Base-by-base conservation (phyloP, 2,113 vertebrate species). In the Syngnathus floridae region DNA sequence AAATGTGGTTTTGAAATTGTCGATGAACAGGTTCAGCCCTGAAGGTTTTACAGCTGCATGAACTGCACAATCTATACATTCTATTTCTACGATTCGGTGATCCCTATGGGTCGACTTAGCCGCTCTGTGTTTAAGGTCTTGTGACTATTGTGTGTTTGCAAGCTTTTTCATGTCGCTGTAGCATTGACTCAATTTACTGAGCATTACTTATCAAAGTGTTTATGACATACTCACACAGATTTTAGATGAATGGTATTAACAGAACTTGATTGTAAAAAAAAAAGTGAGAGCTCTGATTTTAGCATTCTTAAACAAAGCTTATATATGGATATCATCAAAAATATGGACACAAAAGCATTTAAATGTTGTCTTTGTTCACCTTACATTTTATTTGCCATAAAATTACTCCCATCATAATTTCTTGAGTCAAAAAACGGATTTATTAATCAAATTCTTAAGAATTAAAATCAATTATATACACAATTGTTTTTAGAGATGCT, bases 131-230 rank as follows among this genome's bases (percentile, higher is more conserved):
- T 76, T 72, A 76, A 60, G 67, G 65, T 79, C 64, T 56, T 86
- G 63, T 71, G 60, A 38, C 77, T 76, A 4, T 71, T 80, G 66
- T 76, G 69, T 56, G 69, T 80, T 63, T 68, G 76, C 75, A 78
- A 74, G 69, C 75, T 81, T 78, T 79, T 84, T 71, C 62, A 77
- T 75, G 78, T 78, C 52, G 62, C 78, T 74, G 81, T 85, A 87
- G 82, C 83, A 82, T 82, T 52, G 16, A 75, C 78, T 80, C 41
- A 41, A 41, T 61, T 70, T 87, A 77, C 63, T 67, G 52, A 76
- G 76, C 60, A 5, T 82, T 78, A 79, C 88, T 87, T 87, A 82
- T 81, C 70, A 74, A 71, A 70, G 52, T 66, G 68, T 79, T 56
- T 75, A 71, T 74, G 46, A 69, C 79, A 79, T 72, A 80, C 66